phyloP scores from a whole-genome alignment of 2,797 vertebrate genomes.

The Philypnodon macrostomus region DNA sequence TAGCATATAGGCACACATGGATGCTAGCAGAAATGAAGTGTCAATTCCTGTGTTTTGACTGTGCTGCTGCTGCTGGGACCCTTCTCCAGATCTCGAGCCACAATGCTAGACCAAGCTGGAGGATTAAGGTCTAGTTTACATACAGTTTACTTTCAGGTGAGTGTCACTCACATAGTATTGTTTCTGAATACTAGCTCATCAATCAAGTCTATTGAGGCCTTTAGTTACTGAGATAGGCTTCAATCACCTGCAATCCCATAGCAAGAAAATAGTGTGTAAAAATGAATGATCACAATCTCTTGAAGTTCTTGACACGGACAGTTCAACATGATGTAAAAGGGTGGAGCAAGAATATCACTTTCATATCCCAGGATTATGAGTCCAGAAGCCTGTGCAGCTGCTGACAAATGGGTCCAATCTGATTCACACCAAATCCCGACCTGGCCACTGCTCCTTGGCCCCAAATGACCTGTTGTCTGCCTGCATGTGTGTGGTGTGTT shows the following conservation, averaged over 20 bases:
- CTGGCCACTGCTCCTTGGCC: constrained; percentile 39
- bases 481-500: constrained; percentile 18
- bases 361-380: constrained; percentile 48
- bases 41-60: constrained; percentile 70
- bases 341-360: constrained; percentile 63
- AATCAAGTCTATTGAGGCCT: no score
- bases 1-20: constrained; percentile 47
- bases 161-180: no score
- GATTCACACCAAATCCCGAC: constrained; percentile 34
- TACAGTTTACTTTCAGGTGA: no score
- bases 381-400: constrained; percentile 65
- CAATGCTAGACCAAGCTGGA: no score
- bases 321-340: constrained; percentile 12
- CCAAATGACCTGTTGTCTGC: constrained; percentile 27
- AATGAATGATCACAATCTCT: no score
- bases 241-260: no score
- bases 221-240: no score
- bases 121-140: no score
- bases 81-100: no score
- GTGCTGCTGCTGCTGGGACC: no score
- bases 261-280: constrained; percentile 12
- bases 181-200: no score
- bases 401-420: constrained; percentile 69
- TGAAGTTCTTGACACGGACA: no score
- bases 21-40: constrained; percentile 49